A percentile compares a stretch with the other conserved stretches of the same genome.
phyloP scores from a whole-genome alignment of 2,797 vertebrate genomes.

The Melanitta fusca region DNA sequence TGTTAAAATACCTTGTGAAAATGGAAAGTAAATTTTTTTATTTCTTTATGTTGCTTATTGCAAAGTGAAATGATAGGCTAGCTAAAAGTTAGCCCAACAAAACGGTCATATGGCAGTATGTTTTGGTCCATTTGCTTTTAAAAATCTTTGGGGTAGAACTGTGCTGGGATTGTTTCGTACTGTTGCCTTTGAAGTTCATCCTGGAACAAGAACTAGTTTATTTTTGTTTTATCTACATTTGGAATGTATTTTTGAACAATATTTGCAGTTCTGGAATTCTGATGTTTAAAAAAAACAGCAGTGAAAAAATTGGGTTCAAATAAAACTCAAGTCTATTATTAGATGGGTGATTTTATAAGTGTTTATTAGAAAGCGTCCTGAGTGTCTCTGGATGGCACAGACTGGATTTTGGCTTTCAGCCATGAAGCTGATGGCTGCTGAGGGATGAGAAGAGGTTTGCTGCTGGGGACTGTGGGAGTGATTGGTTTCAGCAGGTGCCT shows the following conservation, averaged over 20 bases:
- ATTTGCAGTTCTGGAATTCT: background rate
- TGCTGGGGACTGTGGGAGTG: background rate
- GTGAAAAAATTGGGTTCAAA: too few relatives aligned
- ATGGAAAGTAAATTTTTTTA: background rate
- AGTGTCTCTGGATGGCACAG: background rate
- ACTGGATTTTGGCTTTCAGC: background rate
- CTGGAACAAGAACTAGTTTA: background rate
- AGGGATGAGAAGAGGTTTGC: background rate
- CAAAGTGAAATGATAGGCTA: background rate
- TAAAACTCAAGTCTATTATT: background rate
- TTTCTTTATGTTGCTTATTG: background rate
- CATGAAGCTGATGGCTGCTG: background rate
- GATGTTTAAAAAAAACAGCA: background rate
- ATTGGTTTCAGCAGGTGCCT: slow-evolving; percentile 45
- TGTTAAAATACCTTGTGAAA: background rate
- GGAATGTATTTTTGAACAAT: background rate
- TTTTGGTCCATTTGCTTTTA: background rate
- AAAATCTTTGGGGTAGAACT: background rate
- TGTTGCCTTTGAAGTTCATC: background rate
- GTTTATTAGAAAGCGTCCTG: background rate
- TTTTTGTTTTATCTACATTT: background rate
- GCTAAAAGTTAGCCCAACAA: background rate
- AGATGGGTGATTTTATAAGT: background rate
- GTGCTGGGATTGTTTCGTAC: background rate
- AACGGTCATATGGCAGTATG: background rate